Evolutionary conservation across 1,140 invertebrate species (phyloP), one percentile per base, ranked within the genome.

Genomic region (Heliothis subflexa): DNA sequence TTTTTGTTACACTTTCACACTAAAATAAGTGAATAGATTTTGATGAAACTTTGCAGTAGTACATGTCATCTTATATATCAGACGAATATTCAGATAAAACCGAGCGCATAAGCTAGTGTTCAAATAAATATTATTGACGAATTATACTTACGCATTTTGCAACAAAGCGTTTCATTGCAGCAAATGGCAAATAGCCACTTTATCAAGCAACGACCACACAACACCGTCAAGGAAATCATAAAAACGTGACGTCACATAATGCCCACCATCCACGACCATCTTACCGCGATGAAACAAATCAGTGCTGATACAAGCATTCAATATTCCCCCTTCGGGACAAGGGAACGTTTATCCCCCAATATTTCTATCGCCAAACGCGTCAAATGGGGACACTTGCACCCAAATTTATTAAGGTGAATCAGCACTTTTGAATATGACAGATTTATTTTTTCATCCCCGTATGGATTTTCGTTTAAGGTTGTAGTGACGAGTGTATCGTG

Each of bases 341-440:
- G 66, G 66, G 3, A 70, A 25, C 66, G 21, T 12, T 70, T 70
- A 70, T 49, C 47, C 45, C 70, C 47, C 54, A 73, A 73, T 59
- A 73, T 73, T 73, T 73, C 70, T 73, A 73, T 73, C 57, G 70
- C 70, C 33, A 11, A 49, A 70, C 52, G 28, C 70, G 50, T 73
- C 70, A 73, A 73, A 55, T 55, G 70, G 70, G 70, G 70, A 57
- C 70, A 59, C 18, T 73, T 73, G 52, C 70, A 55, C 28, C 52
- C 18, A 40, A 73, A 73, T 73, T 73, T 73, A 73, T 73, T 73
- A 73, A 73, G 16, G 33, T 73, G 70, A 73, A 21, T 73, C 70
- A 57, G 55, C 70, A 57, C 16, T 73, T 73, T 40, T 57, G 70
- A 45, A 57, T 55, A 16, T 73, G 54, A 55, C 52, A 57, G 70